These are phyloP conservation scores for Micrasema minimum DNA, from an alignment of 1,140 invertebrate species.

Conservation along the genomic window DNA sequence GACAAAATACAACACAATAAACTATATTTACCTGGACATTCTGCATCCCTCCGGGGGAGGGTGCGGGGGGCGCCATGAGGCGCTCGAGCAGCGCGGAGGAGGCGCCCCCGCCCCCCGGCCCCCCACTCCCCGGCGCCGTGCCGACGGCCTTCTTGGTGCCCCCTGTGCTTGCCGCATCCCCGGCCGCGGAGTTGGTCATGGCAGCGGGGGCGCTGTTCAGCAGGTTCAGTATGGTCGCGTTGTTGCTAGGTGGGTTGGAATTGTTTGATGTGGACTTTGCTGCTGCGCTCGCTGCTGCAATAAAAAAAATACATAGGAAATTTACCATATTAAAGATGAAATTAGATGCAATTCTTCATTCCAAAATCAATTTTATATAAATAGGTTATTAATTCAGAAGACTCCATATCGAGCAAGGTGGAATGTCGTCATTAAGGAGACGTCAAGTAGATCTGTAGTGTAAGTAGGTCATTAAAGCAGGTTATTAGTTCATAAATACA, in stretches of 20 bases:
- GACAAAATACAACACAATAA: too few relatives aligned
- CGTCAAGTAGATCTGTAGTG: too few relatives aligned
- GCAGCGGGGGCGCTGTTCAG: constrained; percentile 78
- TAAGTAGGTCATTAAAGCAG: too few relatives aligned
- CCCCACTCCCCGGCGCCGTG: constrained; percentile 47
- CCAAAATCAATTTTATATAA: too few relatives aligned
- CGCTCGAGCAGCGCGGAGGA: constrained; percentile 63
- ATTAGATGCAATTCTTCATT: too few relatives aligned
- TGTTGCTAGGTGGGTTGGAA: constrained; percentile 65
- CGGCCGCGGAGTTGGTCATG: constrained; percentile 64
- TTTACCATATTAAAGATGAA: too few relatives aligned
- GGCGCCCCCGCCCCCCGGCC: constrained; percentile 58
- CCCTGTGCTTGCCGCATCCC: constrained; percentile 68
- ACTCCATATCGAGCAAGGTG: too few relatives aligned
- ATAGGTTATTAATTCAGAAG: too few relatives aligned
- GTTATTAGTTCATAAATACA: too few relatives aligned
- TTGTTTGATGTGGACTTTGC: constrained; percentile 58
- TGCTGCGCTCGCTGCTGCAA: constrained; percentile 64
- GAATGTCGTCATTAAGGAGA: too few relatives aligned
- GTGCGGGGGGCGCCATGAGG: constrained; percentile 58
- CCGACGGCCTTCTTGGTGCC: constrained; percentile 69
- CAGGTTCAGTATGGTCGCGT: constrained; percentile 78
- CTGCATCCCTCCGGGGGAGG: constrained; percentile 64
- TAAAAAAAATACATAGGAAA: constrained; percentile 8
- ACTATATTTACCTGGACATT: constrained; percentile 79